A percentile compares a stretch with the other conserved stretches of the same genome.
Conservation (phyloP, 2,113 vertebrate species). For the Perccottus glenii region DNA sequence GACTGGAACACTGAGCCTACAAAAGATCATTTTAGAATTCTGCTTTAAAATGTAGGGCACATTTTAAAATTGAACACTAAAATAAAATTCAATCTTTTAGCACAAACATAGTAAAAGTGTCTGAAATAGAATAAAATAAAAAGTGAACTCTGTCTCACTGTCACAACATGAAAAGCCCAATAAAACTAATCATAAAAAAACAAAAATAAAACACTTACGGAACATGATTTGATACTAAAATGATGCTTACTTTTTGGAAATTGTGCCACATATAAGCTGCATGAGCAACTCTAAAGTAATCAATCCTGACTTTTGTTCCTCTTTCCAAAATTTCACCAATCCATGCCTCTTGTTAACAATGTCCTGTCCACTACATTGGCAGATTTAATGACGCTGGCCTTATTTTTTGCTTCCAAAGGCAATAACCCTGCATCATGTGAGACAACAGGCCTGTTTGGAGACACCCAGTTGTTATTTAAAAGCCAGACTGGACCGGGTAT, state of each 20-base stretch:
- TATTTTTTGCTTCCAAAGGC: slow-evolving; percentile 31
- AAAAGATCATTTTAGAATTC: no score
- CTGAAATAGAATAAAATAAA: no score
- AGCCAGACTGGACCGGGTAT: slow-evolving; percentile 29
- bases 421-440: slow-evolving; percentile 16
- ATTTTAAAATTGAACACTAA: no score
- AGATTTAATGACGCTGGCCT: slow-evolving; percentile 21
- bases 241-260: background rate
- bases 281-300: slow-evolving; percentile 5
- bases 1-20: no score
- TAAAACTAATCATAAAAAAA: background rate
- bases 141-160: background rate
- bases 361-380: slow-evolving; percentile 30
- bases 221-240: background rate
- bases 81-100: no score
- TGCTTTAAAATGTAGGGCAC: no score
- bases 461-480: slow-evolving; percentile 40
- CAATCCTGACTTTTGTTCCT: slow-evolving; percentile 4
- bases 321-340: slow-evolving; percentile 4
- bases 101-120: no score
- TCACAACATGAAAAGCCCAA: background rate
- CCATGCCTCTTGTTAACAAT: slow-evolving; percentile 26
- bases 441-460: slow-evolving; percentile 15
- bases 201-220: background rate
- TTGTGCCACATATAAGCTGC: background rate